Percentiles rank a stretch among this genome's conserved stretches.
These are phyloP conservation scores for Neopelma chrysocephalum DNA, from an alignment of 2,797 vertebrate species.

Conservation along the genomic window DNA sequence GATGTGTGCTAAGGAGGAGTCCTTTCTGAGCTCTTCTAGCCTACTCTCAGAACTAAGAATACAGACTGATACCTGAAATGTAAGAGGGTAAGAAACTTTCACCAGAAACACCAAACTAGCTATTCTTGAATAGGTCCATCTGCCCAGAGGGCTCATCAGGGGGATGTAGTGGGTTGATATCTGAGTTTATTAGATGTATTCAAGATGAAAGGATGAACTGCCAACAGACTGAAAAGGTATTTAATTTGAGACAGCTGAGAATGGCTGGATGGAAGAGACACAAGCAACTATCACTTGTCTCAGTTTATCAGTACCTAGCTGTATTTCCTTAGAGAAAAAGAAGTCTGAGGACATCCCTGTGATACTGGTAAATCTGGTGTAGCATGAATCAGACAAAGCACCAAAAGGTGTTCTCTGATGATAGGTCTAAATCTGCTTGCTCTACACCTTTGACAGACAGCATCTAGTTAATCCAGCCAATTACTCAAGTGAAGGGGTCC, in stretches of 20 bases:
- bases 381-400: not conserved
- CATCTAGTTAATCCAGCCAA: conserved; percentile 41
- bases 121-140: not conserved
- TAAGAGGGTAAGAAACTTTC: not conserved
- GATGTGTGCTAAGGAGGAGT: not conserved
- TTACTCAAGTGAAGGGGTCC: conserved; percentile 13
- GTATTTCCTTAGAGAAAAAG: not conserved
- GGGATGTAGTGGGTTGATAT: not conserved
- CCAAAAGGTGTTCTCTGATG: not conserved
- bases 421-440: not conserved
- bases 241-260: not conserved
- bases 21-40: not conserved
- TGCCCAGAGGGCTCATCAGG: not conserved
- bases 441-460: conserved; percentile 1
- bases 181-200: not conserved
- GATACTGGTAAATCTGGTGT: not conserved
- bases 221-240: not conserved
- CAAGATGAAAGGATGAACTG: not conserved
- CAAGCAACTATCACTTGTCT: not conserved
- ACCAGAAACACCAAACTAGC: not conserved
- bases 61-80: not conserved
- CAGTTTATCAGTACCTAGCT: not conserved
- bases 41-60: not conserved
- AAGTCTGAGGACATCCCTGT: not conserved
- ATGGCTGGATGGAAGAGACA: not conserved